Base-by-base conservation (phyloP, 2,113 vertebrate genomes). In the Perognathus longimembris region DNA sequence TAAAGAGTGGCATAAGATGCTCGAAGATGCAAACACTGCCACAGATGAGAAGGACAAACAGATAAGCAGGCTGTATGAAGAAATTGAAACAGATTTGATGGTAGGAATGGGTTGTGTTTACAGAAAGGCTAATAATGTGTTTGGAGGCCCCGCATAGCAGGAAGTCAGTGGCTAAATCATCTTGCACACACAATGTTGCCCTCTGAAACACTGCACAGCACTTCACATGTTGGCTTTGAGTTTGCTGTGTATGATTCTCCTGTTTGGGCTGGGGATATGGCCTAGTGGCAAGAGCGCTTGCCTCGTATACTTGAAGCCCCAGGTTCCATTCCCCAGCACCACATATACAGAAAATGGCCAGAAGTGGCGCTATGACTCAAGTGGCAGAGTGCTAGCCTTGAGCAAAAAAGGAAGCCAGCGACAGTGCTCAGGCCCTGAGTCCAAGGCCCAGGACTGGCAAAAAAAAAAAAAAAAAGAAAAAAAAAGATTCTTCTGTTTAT, bases 51-150 rank as follows among this genome's bases (percentile, higher is more conserved):
- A 97, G 71, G 98, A 98, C n/a, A 97, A 98, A 45, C 86, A 34
- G 9, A 93, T 98, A 11, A 86, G 95, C 50, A 92, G 66, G 32
- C 96, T 97, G 54, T 98, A 98, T 81, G 98, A 98, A 97, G 98
- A 98, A 90, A 98, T 98, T 7, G 98, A 98, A 94, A 97, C 95
- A 89, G 98, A 97, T 85, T 91, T 98, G 96, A 97, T 97, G 98
- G 98, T 98, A 98, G 87, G 96, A 42, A 24, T 71, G 32, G 5
- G 12, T 59, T 92, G 85, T 81, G 74, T 87, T 84, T 73, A 91
- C 11, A 81, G 42, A 89, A 67, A n/a, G 30, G 57, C 28, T 90
- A 50, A 15, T 69, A 15, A 36, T 64, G 42, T 89, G 74, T 96
- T 96, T 95, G 89, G 88, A 86, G 45, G 79, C 73, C 26, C 54